Evolutionary conservation across 2,113 vertebrate species (phyloP).

Genomic region (Tiliqua scincoides): DNA sequence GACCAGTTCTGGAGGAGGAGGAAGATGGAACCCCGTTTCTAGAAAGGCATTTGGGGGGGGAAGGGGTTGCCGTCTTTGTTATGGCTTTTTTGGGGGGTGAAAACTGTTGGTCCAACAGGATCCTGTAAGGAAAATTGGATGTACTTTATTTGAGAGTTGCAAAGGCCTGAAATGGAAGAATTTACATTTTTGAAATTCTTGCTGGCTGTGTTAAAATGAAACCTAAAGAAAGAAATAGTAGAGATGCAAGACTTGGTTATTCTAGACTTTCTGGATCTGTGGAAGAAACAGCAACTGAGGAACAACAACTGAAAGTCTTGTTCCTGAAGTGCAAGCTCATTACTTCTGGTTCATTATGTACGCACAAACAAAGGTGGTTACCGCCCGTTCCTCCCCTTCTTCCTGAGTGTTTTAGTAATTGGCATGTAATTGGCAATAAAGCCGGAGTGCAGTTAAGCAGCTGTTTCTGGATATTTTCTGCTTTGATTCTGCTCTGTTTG

Average conservation of each 20-base stretch:
- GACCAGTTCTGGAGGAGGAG: background rate
- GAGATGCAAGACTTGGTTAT: too few relatives aligned
- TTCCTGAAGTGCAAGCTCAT: background rate
- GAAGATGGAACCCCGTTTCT: background rate
- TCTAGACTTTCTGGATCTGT: background rate
- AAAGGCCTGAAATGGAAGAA: background rate
- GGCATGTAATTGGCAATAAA: constrained; percentile 22
- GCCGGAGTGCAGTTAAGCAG: background rate
- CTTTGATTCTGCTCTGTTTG: constrained; percentile 25
- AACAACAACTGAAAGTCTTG: background rate
- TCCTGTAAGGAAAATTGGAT: background rate
- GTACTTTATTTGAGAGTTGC: background rate
- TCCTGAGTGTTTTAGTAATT: background rate
- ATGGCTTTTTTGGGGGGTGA: background rate
- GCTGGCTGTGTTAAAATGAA: background rate
- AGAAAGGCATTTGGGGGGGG: background rate
- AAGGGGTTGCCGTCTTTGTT: background rate
- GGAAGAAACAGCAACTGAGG: background rate
- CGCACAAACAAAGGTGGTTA: background rate
- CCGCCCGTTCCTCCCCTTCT: constrained; percentile 2
- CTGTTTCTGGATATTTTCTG: constrained; percentile 29
- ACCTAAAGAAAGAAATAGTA: background rate
- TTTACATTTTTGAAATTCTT: background rate
- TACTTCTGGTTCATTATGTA: background rate
- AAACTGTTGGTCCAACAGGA: background rate